A percentile compares a stretch with the other conserved stretches of the same genome.
Conservation (phyloP, 2,113 vertebrate species). For the Ariopsis seemanni region DNA sequence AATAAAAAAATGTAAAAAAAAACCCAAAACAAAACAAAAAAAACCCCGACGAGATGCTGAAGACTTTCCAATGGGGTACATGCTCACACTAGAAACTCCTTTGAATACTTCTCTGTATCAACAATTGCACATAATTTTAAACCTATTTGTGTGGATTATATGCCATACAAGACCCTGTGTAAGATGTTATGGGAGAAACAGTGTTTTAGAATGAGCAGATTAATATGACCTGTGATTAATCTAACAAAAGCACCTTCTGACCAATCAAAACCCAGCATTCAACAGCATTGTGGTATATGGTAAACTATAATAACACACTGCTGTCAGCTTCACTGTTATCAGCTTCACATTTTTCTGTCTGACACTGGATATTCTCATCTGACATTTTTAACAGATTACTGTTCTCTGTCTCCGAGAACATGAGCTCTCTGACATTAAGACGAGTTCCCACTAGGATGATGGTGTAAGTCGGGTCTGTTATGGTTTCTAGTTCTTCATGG, state of each 20-base stretch:
- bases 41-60: background rate
- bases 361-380: background rate
- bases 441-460: conserved; percentile 40
- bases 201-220: background rate
- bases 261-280: background rate
- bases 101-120: background rate
- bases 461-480: conserved; percentile 63
- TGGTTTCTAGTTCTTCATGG: conserved; percentile 56
- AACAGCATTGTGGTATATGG: background rate
- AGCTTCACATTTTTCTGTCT: background rate
- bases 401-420: conserved; percentile 8
- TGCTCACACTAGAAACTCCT: background rate
- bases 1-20: background rate
- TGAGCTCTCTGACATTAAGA: conserved; percentile 6
- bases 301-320: background rate
- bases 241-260: background rate
- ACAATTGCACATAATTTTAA: background rate
- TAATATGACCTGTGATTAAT: background rate
- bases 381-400: background rate
- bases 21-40: background rate
- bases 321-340: background rate
- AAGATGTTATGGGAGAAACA: background rate
- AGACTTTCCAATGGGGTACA: background rate
- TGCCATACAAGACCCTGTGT: background rate
- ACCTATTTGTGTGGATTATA: background rate